Evolutionary conservation across 2,888 invertebrate genomes (phyloP), one percentile per base, ranked within the genome.

Genomic region (Onthophagus sagittarius): DNA sequence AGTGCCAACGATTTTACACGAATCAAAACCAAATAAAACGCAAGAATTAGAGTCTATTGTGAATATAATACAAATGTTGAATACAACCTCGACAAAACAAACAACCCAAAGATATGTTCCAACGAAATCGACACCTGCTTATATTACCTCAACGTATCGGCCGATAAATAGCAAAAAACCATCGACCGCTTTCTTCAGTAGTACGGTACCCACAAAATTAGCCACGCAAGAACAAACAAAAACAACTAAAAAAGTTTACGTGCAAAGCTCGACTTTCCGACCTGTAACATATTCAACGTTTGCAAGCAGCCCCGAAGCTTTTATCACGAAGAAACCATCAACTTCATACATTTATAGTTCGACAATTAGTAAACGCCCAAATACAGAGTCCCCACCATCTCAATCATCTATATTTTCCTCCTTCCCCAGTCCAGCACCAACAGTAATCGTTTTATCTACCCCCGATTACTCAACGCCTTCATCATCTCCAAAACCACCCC

Each of bases 61-160:
- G 14, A 88, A 91, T 69, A 91, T 92, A 4, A 88, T 92, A 73
- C 88, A 91, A 78, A 90, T 91, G 87, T 81, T 92, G 7, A 91
- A 91, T 80, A 31, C 75, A 73, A 15, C 74, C 74, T 1, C 69
- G 70, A 4, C 72, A 71, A 39, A 73, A 15, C n/a, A 73, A 14
- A 69, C 39, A 62, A 67, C 73, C 62, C 75, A 80, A 83, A 32
- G 79, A 75, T 73, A 71, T 65, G 63, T 69, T 75, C 64, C 75
- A 23, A 79, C 80, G 5, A 77, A 74, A 9, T 75, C 74, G 62
- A 77, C 77, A 32, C 73, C 76, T 14, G 74, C 77, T 63, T 77
- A 78, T 73, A 72, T 74, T 73, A 75, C 71, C 73, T 71, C 76
- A 75, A 65, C 75, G n/a, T 73, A 72, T 72, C 72, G 75, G 64